phyloP scores from a whole-genome alignment of 2,888 invertebrate species.

The Synergus japonicus region DNA sequence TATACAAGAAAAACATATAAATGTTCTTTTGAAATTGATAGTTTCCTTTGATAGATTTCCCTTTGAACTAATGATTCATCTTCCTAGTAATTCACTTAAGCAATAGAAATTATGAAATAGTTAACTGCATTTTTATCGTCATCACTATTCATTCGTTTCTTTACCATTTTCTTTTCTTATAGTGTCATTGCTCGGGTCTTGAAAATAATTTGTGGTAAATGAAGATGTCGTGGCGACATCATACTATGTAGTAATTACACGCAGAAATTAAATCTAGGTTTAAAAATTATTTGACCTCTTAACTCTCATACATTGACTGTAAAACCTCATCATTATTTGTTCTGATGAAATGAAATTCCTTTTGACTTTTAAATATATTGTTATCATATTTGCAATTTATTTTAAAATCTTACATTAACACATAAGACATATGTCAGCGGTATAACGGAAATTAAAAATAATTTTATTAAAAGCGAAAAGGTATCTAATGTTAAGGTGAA shows the following conservation, averaged over 20 bases:
- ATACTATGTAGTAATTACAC: neutral
- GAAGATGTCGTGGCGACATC: slow-evolving; percentile 43
- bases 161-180: slow-evolving; percentile 15
- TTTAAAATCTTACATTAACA: no score
- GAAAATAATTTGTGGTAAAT: slow-evolving; percentile 39
- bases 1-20: neutral
- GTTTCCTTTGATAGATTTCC: no score
- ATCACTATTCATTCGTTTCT: neutral
- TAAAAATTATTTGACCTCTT: slow-evolving; percentile 24
- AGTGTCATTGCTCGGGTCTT: slow-evolving; percentile 14
- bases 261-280: slow-evolving; percentile 11
- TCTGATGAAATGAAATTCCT: slow-evolving; percentile 13
- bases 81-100: neutral
- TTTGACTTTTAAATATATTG: neutral
- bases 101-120: neutral
- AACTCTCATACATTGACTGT: neutral
- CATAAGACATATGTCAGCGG: neutral
- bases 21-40: no score
- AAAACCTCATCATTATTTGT: neutral
- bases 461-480: neutral
- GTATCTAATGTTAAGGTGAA: neutral
- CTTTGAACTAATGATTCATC: neutral
- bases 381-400: neutral
- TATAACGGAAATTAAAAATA: no score
- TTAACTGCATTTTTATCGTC: neutral